phyloP scores from a whole-genome alignment of 2,888 invertebrate genomes.

The Cantharis rufa region DNA sequence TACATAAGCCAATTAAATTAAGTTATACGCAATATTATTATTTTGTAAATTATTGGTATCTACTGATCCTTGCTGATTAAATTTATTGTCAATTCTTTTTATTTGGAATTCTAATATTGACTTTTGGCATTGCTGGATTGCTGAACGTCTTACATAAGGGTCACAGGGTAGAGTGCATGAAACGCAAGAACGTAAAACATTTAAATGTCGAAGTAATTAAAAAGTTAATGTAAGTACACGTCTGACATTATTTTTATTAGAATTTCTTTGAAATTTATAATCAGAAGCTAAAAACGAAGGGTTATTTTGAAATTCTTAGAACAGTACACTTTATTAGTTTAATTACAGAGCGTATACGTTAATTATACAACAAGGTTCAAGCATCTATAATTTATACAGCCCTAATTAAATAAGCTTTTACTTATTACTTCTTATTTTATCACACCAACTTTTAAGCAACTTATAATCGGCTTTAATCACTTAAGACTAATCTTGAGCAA shows the following conservation, averaged over 20 bases:
- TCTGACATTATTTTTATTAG: neutral
- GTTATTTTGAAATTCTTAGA: neutral
- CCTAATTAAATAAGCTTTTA: neutral
- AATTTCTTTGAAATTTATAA: neutral
- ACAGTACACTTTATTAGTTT: constrained; percentile 4
- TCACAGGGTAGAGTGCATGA: too few relatives aligned
- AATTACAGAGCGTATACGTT: neutral
- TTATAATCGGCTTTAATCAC: neutral
- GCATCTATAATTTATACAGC: neutral
- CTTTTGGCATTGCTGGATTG: too few relatives aligned
- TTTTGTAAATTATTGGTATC: too few relatives aligned
- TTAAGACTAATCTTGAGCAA: neutral
- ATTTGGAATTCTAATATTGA: too few relatives aligned
- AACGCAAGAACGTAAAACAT: neutral
- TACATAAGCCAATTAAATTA: too few relatives aligned
- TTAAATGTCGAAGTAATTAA: neutral
- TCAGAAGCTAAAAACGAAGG: neutral
- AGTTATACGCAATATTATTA: too few relatives aligned
- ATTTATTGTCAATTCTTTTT: too few relatives aligned
- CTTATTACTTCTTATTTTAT: neutral
- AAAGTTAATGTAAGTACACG: neutral
- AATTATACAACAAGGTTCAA: neutral
- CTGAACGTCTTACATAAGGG: too few relatives aligned
- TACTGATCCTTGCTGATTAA: too few relatives aligned
- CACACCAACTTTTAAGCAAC: neutral